A percentile compares a stretch with the other conserved stretches of the same genome.
Evolutionary conservation across 2,113 vertebrate genomes (phyloP).

Genomic region (Cebus imitator): DNA sequence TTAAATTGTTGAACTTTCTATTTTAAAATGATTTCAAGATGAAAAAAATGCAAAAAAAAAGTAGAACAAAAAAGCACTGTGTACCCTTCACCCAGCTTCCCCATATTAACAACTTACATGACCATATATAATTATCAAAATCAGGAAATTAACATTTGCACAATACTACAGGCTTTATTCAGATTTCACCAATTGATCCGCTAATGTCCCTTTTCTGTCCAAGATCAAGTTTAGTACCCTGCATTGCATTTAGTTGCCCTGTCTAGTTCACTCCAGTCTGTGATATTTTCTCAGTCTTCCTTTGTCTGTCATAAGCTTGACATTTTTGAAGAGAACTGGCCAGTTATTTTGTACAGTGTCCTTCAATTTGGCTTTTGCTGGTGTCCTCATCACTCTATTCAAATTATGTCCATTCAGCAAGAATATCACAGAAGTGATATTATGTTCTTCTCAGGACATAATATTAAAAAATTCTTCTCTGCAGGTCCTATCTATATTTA

Average conservation of each 20-base stretch:
- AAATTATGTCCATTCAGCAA: neutral
- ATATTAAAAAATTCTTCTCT: neutral
- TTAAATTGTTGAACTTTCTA: conserved; percentile 6
- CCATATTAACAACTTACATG: neutral
- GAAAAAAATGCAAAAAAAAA: neutral
- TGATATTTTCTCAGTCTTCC: neutral
- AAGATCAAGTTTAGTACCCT: neutral
- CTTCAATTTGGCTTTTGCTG: neutral
- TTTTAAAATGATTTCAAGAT: neutral
- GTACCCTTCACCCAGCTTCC: neutral
- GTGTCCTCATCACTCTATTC: neutral
- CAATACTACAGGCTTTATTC: neutral
- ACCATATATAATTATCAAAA: neutral
- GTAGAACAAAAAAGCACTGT: neutral
- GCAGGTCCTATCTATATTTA: neutral
- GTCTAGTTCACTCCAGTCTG: neutral
- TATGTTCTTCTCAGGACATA: neutral
- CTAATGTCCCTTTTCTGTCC: neutral
- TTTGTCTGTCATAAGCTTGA: neutral
- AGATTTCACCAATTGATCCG: neutral
- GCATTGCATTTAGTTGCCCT: neutral
- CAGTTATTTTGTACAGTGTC: neutral
- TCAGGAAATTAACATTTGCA: conserved; percentile 10
- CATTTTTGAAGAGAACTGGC: neutral
- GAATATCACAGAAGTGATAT: neutral